These are phyloP conservation scores for Psilopogon haemacephalus DNA, from an alignment of 2,113 vertebrate species.

Conservation along the genomic window DNA sequence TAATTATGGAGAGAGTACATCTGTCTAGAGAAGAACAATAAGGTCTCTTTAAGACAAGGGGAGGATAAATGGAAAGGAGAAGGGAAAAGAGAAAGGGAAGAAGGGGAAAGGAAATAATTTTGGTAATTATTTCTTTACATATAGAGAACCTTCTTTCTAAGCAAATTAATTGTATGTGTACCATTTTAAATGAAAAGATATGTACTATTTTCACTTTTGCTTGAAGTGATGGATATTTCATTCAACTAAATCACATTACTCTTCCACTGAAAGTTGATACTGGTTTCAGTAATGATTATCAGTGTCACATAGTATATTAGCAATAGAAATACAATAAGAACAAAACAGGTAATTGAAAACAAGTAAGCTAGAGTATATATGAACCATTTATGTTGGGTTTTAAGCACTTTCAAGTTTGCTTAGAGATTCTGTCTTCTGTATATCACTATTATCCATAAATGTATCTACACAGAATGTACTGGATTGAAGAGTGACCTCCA, in stretches of 20 bases:
- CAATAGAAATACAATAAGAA: neutral
- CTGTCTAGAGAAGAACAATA: neutral
- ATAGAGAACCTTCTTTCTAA: neutral
- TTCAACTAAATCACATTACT: neutral
- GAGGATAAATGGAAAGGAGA: neutral
- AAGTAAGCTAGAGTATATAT: neutral
- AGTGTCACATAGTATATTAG: neutral
- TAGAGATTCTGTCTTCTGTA: neutral
- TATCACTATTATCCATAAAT: neutral
- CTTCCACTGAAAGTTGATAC: neutral
- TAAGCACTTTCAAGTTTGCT: neutral
- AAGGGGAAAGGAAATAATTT: too few relatives aligned
- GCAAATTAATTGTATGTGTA: neutral
- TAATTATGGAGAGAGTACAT: neutral
- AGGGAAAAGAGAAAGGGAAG: too few relatives aligned
- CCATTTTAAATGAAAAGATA: neutral
- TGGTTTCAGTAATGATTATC: neutral
- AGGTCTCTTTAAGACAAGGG: neutral
- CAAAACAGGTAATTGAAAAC: neutral
- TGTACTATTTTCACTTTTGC: neutral
- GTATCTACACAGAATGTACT: neutral
- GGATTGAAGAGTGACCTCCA: neutral
- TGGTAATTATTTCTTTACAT: neutral
- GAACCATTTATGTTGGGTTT: rapidly evolving
- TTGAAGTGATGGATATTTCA: neutral